These are phyloP conservation scores for Pogonomyrmex californicus DNA, from an alignment of 1,140 invertebrate genomes.

Conservation along the genomic window DNA sequence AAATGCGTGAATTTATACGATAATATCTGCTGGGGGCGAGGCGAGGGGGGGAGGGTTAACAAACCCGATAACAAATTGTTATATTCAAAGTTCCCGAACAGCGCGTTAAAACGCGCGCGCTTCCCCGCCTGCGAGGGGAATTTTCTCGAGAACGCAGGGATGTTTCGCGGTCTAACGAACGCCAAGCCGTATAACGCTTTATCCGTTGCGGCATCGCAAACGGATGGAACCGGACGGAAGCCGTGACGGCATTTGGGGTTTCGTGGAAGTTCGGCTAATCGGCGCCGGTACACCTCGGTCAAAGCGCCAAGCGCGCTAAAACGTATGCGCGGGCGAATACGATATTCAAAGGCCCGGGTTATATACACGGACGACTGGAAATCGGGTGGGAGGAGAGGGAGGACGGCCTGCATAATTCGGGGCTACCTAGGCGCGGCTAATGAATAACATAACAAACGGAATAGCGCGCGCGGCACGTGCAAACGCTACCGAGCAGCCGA, in stretches of 20 bases:
- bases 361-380: conserved; percentile 22
- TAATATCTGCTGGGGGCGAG: neutral
- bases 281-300: conserved; percentile 45
- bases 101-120: conserved; percentile 25
- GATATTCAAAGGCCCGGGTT: conserved; percentile 43
- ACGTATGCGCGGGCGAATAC: conserved; percentile 47
- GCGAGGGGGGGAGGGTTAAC: neutral
- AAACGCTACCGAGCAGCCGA: conserved; percentile 45
- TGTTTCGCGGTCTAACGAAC: conserved; percentile 54
- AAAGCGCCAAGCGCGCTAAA: conserved; percentile 38
- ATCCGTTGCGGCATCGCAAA: neutral
- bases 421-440: conserved; percentile 42
- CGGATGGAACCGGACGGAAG: conserved; percentile 15
- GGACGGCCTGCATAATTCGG: conserved; percentile 54
- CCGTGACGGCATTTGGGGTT: conserved; percentile 22
- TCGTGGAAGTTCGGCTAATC: conserved; percentile 39
- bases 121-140: neutral
- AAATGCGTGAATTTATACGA: conserved; percentile 2
- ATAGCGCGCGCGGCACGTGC: conserved; percentile 52
- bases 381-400: neutral
- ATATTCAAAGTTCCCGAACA: conserved; percentile 46
- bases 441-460: conserved; percentile 63
- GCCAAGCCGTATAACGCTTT: conserved; percentile 59
- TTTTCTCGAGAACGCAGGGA: conserved; percentile 15
- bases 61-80: conserved; percentile 24